phyloP scores from a whole-genome alignment of 2,113 vertebrate genomes.

The Muntiacus reevesi region DNA sequence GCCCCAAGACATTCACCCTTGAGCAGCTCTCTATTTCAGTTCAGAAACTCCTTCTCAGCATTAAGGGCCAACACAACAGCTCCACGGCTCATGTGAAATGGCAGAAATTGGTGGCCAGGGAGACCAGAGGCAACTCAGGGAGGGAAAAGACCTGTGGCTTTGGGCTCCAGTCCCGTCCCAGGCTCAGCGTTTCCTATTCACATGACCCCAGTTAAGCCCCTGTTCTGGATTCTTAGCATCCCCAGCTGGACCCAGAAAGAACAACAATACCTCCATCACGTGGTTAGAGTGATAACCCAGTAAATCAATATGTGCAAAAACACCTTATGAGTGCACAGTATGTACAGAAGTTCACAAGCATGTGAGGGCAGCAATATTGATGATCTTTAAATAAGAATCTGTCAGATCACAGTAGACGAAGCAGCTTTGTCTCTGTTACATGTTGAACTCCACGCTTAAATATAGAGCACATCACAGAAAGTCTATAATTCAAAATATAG shows the following conservation, averaged over 20 bases:
- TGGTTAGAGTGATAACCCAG: not conserved
- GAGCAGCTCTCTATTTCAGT: not conserved
- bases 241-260: not conserved
- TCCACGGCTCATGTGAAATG: not conserved
- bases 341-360: not conserved
- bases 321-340: too few relatives aligned
- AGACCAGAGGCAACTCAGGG: not conserved
- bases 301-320: not conserved
- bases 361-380: not conserved
- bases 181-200: not conserved
- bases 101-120: not conserved
- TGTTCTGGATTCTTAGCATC: not conserved
- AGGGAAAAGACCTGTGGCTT: not conserved
- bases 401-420: not conserved
- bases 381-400: not conserved
- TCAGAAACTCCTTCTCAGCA: not conserved
- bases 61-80: not conserved
- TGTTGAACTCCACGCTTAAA: not conserved
- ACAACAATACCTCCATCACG: not conserved
- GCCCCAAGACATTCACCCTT: not conserved
- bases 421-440: not conserved
- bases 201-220: too few relatives aligned
- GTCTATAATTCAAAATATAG: not conserved
- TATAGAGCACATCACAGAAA: not conserved
- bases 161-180: not conserved